phyloP scores from a whole-genome alignment of 2,797 vertebrate species.

The Falco naumanni region DNA sequence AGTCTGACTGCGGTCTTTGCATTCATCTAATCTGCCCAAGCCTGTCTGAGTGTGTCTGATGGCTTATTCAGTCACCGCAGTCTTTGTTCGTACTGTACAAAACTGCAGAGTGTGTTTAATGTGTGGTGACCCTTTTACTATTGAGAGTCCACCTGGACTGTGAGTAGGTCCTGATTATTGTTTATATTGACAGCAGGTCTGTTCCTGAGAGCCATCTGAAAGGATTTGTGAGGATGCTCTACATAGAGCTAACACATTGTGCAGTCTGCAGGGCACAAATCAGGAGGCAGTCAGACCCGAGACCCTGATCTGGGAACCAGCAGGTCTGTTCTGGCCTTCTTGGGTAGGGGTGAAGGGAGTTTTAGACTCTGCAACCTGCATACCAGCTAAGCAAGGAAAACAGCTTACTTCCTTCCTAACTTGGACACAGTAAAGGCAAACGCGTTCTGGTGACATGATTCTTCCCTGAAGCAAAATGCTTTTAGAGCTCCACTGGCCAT shows the following conservation, averaged over 20 bases:
- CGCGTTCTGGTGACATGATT: constrained; percentile 32
- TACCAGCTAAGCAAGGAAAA: constrained; percentile 36
- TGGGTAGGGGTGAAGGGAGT: not conserved
- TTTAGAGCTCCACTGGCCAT: constrained; percentile 26
- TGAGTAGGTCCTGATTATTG: not conserved
- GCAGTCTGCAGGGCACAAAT: not conserved
- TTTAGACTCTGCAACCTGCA: not conserved
- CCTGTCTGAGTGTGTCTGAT: not conserved
- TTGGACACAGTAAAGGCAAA: constrained; percentile 28
- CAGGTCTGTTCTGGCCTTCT: not conserved
- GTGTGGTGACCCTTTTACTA: not conserved
- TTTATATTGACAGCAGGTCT: not conserved
- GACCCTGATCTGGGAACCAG: not conserved
- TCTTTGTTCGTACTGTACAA: not conserved
- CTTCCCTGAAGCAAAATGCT: constrained; percentile 43
- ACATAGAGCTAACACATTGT: not conserved
- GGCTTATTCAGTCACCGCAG: not conserved
- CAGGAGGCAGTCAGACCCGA: not conserved
- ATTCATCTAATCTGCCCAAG: not conserved
- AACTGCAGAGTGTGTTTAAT: not conserved
- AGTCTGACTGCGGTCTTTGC: not conserved
- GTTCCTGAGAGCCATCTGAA: not conserved
- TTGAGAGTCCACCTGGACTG: not conserved
- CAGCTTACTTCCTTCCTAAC: constrained; percentile 32
- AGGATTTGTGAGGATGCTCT: not conserved